phyloP scores from a whole-genome alignment of 2,797 vertebrate species.

The Orestias chungarensis region DNA sequence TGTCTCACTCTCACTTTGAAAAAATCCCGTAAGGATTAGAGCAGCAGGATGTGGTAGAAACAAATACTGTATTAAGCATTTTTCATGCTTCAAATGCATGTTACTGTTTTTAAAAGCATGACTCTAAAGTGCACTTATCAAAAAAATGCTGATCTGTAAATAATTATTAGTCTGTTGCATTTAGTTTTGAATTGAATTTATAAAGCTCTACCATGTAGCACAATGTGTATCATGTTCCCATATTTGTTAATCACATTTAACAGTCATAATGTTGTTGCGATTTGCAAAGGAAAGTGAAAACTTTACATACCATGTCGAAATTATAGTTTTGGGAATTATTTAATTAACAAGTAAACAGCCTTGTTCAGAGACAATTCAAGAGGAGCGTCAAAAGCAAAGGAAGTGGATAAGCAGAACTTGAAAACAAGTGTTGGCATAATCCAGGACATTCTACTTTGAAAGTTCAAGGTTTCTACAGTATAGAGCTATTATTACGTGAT shows the following conservation, averaged over 20 bases:
- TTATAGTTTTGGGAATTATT: background rate
- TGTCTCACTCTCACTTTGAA: slow-evolving; percentile 36
- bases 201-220: background rate
- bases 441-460: too few relatives aligned
- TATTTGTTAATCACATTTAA: background rate
- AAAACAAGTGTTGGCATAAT: too few relatives aligned
- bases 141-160: background rate
- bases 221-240: background rate
- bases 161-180: background rate
- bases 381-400: too few relatives aligned
- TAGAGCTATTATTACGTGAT: too few relatives aligned
- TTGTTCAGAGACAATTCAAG: too few relatives aligned
- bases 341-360: background rate
- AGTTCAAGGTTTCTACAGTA: too few relatives aligned
- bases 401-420: too few relatives aligned
- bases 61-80: slow-evolving; percentile 24
- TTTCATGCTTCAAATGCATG: slow-evolving; percentile 1
- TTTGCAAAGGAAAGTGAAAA: background rate
- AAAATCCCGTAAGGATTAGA: slow-evolving; percentile 19
- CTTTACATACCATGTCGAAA: background rate
- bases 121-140: background rate
- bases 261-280: background rate
- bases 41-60: slow-evolving; percentile 34
- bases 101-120: background rate
- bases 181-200: background rate